Base-by-base conservation (phyloP, 2,113 vertebrate genomes). In the Scortum barcoo region DNA sequence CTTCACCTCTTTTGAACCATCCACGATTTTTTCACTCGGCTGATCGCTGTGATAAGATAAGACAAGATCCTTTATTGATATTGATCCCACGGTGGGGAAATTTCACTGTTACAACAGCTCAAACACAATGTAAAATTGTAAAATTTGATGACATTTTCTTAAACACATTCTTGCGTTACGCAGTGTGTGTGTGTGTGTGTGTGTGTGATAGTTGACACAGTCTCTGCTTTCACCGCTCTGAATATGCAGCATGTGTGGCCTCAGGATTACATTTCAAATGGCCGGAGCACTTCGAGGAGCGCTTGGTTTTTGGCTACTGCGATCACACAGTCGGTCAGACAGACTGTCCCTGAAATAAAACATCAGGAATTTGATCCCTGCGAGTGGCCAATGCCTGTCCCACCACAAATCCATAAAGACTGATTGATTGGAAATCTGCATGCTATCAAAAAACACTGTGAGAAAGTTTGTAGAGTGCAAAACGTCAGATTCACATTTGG, bases 211-310 rank as follows among this genome's bases (percentile, higher is more conserved):
- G 16, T 33, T 9, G 13, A 51, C 65, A 78, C 20, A 78, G 76
- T 61, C 20, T 66, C 50, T 72, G 66, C 60, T 86, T 72, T 72
- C 83, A 72, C 44, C 14, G 66, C 33, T 78, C 62, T 81, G 69
- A 70, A 84, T 70, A 24, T 74, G 17, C 79, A 86, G 72, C 57
- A 16, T 88, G 86, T 84, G 81, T 85, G 82, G 70, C 78, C 62
- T 70, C 26, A 7, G 46, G 36, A 72, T 72, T 63, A 40, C 77
- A 75, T 86, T 86, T 84, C 46, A 70, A 42, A 61, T 24, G 65
- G 22, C 61, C 69, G 26, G 26, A 67, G 70, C 46, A 22, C 77
- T 84, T 8, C n/a, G 65, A 79, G 70, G 61, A 72, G 76, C 17
- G 60, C 61, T 84, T 46, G 84, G n/a, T 62, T 74, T 60, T 22